These are phyloP conservation scores for Masticophis lateralis DNA, from an alignment of 2,797 vertebrate genomes.

Conservation along the genomic window DNA sequence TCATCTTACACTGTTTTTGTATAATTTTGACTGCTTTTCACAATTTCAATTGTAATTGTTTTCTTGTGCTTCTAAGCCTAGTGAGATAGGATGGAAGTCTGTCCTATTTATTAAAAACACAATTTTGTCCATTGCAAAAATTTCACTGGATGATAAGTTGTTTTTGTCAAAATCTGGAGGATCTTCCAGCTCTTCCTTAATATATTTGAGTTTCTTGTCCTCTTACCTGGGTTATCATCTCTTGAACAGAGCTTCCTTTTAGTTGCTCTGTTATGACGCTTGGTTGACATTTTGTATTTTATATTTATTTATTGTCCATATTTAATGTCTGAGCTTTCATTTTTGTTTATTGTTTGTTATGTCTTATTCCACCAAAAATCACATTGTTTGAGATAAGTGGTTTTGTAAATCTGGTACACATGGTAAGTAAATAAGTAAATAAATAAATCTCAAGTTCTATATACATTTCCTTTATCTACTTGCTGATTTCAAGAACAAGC, in stretches of 20 bases:
- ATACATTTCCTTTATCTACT: not conserved
- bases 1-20: not conserved
- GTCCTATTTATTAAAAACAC: not conserved
- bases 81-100: not conserved
- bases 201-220: not conserved
- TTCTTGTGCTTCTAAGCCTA: not conserved
- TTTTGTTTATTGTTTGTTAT: not conserved
- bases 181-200: not conserved
- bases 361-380: not conserved
- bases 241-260: not conserved
- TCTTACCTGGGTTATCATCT: not conserved
- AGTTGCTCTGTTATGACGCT: not conserved
- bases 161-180: not conserved
- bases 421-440: not conserved
- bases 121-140: not conserved
- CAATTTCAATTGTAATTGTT: not conserved
- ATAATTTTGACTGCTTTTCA: not conserved
- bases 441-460: not conserved
- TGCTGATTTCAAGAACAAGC: not conserved
- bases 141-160: not conserved
- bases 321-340: not conserved
- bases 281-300: not conserved
- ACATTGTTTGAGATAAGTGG: not conserved
- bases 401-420: not conserved
- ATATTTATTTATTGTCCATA: not conserved